Base-by-base conservation (phyloP, 2,113 vertebrate genomes). In the Echinops telfairi region DNA sequence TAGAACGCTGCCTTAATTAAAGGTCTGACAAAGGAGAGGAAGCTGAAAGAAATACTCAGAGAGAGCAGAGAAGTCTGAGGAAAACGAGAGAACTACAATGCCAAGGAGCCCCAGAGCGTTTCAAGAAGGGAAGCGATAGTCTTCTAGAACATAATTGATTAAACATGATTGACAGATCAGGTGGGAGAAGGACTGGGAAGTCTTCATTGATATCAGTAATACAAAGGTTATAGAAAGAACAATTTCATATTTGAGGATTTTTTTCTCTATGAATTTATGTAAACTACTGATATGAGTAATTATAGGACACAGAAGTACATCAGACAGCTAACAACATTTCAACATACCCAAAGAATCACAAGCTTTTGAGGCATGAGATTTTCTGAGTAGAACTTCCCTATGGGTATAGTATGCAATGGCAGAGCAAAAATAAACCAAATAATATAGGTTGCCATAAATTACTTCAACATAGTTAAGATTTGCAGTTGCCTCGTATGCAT, bases 181-280 rank as follows among this genome's bases (percentile, higher is more conserved):
- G 15, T 47, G 83, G 16, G 31, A 23, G 23, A 38, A 94, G 29
- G 43, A 75, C 10, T 64, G 58, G 83, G 57, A 86, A 78, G 38
- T 43, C 8, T 57, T 70, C 31, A 33, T 38, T 75, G 58, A 17
- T 85, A 82, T 90, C 82, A 8, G 10, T 43, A 88, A 91, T 6
- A 47, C 6, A 73, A 20, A 70, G 14, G 2, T 87, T n/a, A 33
- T 38, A 58, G 38, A 70, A 88, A 79, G 53, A 92, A 83, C 33
- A 38, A 0, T 57, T 81, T 31, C 12, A 38, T 25, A 85, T 53
- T 27, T 64, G 38, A 91, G 47, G 31, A 16, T 15, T 73, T 89
- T 87, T 95, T 92, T 76, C 73, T 83, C 84, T 53, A 64, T 5
- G 64, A 95, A 64, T 38, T 86, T 22, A 76, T 64, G 90, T 60